Conservation (phyloP, 2,888 invertebrate genomes). For the Trichopria drosophilae region DNA sequence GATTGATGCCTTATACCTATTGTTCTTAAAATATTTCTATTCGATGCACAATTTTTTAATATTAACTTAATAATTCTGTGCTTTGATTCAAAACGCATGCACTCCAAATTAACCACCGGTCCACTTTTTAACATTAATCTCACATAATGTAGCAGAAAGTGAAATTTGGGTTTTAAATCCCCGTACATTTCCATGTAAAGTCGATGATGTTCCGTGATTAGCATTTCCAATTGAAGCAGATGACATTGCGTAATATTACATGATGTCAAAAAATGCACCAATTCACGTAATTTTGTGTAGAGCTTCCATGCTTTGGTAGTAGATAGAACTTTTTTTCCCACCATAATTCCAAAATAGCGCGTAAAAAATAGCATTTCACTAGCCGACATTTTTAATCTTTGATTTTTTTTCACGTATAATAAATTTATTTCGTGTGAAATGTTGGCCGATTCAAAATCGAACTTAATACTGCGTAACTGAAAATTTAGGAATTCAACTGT, state of each 20-base stretch:
- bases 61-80: too few relatives aligned
- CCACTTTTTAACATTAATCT: slow-evolving; percentile 10
- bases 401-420: too few relatives aligned
- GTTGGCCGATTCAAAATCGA: not conserved
- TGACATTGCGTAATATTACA: too few relatives aligned
- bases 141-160: slow-evolving; percentile 19
- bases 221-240: not conserved
- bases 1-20: too few relatives aligned
- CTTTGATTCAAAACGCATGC: slow-evolving; percentile 18
- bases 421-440: too few relatives aligned
- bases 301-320: slow-evolving; percentile 8
- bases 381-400: too few relatives aligned
- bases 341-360: too few relatives aligned
- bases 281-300: slow-evolving; percentile 10
- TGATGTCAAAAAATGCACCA: slow-evolving; percentile 6
- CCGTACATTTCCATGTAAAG: slow-evolving; percentile 14
- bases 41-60: too few relatives aligned
- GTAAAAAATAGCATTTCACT: too few relatives aligned
- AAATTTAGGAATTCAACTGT: slow-evolving; percentile 14
- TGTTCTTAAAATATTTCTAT: too few relatives aligned
- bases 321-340: too few relatives aligned
- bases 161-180: slow-evolving; percentile 17
- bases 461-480: slow-evolving; percentile 1
- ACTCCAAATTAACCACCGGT: slow-evolving; percentile 18
- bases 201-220: too few relatives aligned